These are phyloP conservation scores for Calyptommatus sinebrachiatus DNA, from an alignment of 2,113 vertebrate genomes.

Conservation along the genomic window DNA sequence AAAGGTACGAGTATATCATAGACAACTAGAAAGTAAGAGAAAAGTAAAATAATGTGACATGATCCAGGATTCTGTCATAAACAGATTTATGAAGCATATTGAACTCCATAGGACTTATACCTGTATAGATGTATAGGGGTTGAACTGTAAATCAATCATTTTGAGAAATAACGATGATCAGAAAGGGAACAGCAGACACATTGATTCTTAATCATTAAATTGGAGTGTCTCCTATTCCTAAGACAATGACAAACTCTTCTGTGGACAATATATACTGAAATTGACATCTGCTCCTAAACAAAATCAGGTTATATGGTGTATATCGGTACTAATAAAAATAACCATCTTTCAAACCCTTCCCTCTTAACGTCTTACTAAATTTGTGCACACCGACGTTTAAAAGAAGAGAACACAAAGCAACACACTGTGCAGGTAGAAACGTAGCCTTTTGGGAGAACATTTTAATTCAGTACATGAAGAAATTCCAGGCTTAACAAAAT, in stretches of 20 bases:
- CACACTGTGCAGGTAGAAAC: slow-evolving; percentile 44
- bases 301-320: slow-evolving; percentile 69
- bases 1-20: background rate
- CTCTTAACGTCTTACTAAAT: slow-evolving; percentile 65
- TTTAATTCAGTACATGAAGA: slow-evolving; percentile 53
- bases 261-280: slow-evolving; percentile 66
- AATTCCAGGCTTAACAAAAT: slow-evolving; percentile 36
- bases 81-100: background rate
- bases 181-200: slow-evolving; percentile 70
- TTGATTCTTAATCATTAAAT: slow-evolving; percentile 79
- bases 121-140: background rate
- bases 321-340: slow-evolving; percentile 76
- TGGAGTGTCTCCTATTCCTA: slow-evolving; percentile 65
- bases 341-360: slow-evolving; percentile 71
- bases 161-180: slow-evolving; percentile 59
- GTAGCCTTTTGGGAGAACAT: slow-evolving; percentile 46
- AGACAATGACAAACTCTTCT: slow-evolving; percentile 70
- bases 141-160: slow-evolving; percentile 61
- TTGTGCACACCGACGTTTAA: slow-evolving; percentile 60
- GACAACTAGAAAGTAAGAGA: background rate
- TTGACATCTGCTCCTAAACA: slow-evolving; percentile 71
- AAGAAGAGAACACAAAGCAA: slow-evolving; percentile 22
- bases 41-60: background rate
- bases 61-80: background rate
- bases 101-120: background rate